Evolutionary conservation across 2,888 invertebrate genomes (phyloP).

Genomic region (Eupeodes latifasciatus): DNA sequence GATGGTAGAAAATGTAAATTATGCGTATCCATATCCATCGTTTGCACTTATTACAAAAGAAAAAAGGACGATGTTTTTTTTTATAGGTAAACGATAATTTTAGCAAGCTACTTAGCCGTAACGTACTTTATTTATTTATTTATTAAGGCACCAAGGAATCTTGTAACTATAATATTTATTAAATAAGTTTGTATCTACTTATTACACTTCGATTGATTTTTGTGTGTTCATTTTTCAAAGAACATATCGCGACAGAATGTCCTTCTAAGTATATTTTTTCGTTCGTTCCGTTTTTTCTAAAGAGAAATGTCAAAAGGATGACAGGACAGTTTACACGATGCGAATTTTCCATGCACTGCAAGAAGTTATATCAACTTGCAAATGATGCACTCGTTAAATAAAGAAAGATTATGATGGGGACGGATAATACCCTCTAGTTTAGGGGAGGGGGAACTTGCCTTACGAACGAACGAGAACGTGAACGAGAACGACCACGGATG

Average conservation of each 20-base stretch:
- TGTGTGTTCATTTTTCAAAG: slow-evolving; percentile 17
- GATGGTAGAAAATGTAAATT: neutral
- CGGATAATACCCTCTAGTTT: slow-evolving; percentile 11
- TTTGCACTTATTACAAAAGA: neutral
- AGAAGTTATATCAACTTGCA: slow-evolving; percentile 57
- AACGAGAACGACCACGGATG: slow-evolving; percentile 9
- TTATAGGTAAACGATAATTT: neutral
- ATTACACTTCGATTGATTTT: slow-evolving; percentile 42
- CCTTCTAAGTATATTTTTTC: slow-evolving; percentile 51
- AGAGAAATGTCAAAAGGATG: slow-evolving; percentile 65
- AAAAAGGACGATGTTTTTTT: neutral
- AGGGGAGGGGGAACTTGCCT: slow-evolving; percentile 20
- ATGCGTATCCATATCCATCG: slow-evolving; percentile 24
- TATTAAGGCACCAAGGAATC: slow-evolving; percentile 68
- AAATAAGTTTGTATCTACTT: slow-evolving; percentile 22
- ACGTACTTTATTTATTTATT: neutral
- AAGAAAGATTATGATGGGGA: slow-evolving; percentile 37
- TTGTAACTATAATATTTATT: slow-evolving; percentile 12
- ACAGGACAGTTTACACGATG: slow-evolving; percentile 54
- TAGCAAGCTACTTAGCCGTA: slow-evolving; percentile 8
- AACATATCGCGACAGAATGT: slow-evolving; percentile 51
- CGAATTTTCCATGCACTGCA: slow-evolving; percentile 56
- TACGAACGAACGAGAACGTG: slow-evolving; percentile 6
- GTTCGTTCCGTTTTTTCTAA: slow-evolving; percentile 47
- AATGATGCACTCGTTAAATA: slow-evolving; percentile 58